Evolutionary conservation across 1,140 invertebrate species (phyloP), one percentile per base, ranked within the genome.

Genomic region (Drosophila melanica): DNA sequence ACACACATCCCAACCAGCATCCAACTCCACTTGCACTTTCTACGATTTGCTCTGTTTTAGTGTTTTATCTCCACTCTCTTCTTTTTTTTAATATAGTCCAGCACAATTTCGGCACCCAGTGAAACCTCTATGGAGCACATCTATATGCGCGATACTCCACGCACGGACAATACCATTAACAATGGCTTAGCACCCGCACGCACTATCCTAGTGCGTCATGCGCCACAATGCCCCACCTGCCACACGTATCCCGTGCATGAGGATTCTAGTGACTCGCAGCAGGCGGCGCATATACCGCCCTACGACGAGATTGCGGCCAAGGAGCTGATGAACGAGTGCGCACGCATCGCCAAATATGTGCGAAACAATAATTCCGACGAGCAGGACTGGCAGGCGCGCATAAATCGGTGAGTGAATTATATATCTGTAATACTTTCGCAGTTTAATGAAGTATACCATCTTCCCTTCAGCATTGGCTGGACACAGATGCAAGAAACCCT

Each of bases 281-380:
- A 90, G 42, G 62, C 62, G 33, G 75, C 69, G 0, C 79, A 70
- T 74, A 82, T 90, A 5, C 92, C 93, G 8, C 92, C 94, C 0
- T 96, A 95, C 85, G 95, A 97, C 90, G 87, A 94, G n/a, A 91
- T 90, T 18, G 94, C 94, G 75, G 94, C 94, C 9, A 93, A 93
- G 30, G 92, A 93, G 71, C 70, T 94, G 4, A 97, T 97, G 96
- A 94, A 95, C 65, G 96, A 97, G 77, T 95, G 95, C 92, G 94
- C 96, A 73, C 93, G 93, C 37, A 92, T 94, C 59, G 94, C 95
- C 42, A 94, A 94, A 37, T 92, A 90, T 54, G 94, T 95, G 77
- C 93, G 94, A n/a, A 93, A 94, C 65, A 92, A 93, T 8, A 94
- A 94, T 66, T 92, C 93, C 20, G 93, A 94, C 10, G 92, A 93